These are phyloP conservation scores for Pheosia gnoma DNA, from an alignment of 2,888 invertebrate genomes.

Conservation along the genomic window DNA sequence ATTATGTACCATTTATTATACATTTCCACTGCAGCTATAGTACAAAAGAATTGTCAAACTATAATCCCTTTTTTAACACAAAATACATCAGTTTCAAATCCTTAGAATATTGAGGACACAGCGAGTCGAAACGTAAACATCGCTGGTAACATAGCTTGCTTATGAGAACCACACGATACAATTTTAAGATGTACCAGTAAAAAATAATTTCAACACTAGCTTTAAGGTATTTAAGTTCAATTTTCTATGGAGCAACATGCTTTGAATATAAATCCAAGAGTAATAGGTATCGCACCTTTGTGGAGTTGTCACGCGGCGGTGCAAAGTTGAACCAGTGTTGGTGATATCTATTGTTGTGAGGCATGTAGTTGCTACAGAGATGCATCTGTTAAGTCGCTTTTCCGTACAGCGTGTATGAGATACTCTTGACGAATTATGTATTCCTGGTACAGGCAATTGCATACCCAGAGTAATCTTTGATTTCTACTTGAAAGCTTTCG, in stretches of 20 bases:
- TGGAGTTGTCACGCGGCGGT: conserved; percentile 13
- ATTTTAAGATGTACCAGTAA: background rate
- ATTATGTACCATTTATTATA: too few relatives aligned
- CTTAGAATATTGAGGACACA: too few relatives aligned
- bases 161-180: background rate
- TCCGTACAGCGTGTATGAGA: background rate
- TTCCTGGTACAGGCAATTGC: background rate
- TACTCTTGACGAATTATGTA: background rate
- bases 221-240: background rate
- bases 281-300: conserved; percentile 9
- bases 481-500: background rate
- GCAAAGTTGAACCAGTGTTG: conserved; percentile 11
- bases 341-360: conserved; percentile 14
- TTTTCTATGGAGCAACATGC: background rate
- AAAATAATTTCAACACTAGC: background rate
- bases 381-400: background rate
- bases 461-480: background rate
- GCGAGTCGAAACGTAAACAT: background rate
- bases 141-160: background rate
- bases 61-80: too few relatives aligned
- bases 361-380: background rate
- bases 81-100: too few relatives aligned
- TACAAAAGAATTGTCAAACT: too few relatives aligned
- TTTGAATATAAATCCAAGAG: background rate
- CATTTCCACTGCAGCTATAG: too few relatives aligned